Conservation (phyloP, 2,113 vertebrate species). For the Stigmatopora nigra region DNA sequence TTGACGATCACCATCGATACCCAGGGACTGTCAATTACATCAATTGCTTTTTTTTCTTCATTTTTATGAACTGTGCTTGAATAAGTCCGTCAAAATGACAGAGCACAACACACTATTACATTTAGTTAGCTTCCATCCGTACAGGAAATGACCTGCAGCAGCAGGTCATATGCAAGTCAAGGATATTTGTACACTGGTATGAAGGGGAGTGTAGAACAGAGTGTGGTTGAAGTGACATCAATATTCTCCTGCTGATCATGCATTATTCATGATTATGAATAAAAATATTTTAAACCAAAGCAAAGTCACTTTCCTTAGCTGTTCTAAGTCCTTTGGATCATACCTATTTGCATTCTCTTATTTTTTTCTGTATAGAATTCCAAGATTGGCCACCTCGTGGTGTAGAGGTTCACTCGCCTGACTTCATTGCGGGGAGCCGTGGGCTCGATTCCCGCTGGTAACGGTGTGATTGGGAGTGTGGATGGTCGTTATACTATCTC, state of each 20-base stretch:
- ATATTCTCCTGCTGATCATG: slow-evolving; percentile 53
- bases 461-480: too few species aligned
- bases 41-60: slow-evolving; percentile 11
- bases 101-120: slow-evolving; percentile 72
- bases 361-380: neutral
- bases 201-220: slow-evolving; percentile 23
- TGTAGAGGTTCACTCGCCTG: too few species aligned
- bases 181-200: slow-evolving; percentile 16
- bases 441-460: too few species aligned
- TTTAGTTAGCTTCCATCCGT: slow-evolving; percentile 73
- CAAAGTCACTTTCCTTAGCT: slow-evolving; percentile 43
- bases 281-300: slow-evolving; percentile 59
- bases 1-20: slow-evolving; percentile 50
- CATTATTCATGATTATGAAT: slow-evolving; percentile 68
- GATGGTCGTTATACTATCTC: too few species aligned
- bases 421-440: too few species aligned
- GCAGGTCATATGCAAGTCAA: slow-evolving; percentile 64
- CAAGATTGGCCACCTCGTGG: too few species aligned
- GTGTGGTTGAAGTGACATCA: slow-evolving; percentile 26
- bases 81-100: slow-evolving; percentile 71
- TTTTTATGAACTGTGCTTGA: slow-evolving; percentile 62
- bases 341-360: neutral
- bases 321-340: neutral
- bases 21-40: slow-evolving; percentile 30
- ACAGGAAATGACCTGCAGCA: slow-evolving; percentile 71